Percentiles rank a stretch among this genome's conserved stretches.
These are phyloP conservation scores for Ctenomys sociabilis DNA, from an alignment of 2,113 vertebrate genomes.

Conservation along the genomic window DNA sequence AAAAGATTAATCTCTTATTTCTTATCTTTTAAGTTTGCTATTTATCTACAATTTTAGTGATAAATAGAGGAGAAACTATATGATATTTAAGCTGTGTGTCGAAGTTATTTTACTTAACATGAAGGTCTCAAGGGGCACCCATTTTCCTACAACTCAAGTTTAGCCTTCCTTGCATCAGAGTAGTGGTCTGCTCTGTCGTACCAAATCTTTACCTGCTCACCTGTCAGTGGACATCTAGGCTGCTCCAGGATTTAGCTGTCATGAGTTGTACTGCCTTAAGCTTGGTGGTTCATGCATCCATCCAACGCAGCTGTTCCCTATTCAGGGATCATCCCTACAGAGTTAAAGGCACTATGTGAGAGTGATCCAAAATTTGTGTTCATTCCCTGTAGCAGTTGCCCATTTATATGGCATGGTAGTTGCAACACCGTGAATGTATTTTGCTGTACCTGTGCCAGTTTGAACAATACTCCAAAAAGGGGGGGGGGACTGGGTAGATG, in stretches of 20 bases:
- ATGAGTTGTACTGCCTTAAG: not conserved
- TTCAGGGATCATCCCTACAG: not conserved
- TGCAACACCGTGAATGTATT: not conserved
- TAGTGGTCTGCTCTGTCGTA: not conserved
- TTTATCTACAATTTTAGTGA: not conserved
- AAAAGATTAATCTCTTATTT: not conserved
- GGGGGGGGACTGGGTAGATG: too few species aligned
- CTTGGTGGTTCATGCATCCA: not conserved
- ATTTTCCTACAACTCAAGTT: not conserved
- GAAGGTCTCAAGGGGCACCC: not conserved
- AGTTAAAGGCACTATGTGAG: not conserved
- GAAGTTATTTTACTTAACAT: not conserved
- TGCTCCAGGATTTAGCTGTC: not conserved
- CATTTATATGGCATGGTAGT: not conserved
- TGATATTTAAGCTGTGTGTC: not conserved
- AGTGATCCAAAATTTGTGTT: not conserved
- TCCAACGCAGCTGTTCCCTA: not conserved
- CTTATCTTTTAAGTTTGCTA: not conserved
- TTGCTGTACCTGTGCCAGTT: not conserved
- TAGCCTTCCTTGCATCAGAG: not conserved
- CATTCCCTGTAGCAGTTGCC: not conserved
- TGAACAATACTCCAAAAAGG: not conserved
- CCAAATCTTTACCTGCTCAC: not conserved
- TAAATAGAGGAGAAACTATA: not conserved
- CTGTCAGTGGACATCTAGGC: not conserved